Evolutionary conservation across 2,888 invertebrate species (phyloP).

Genomic region (Trissoscelio sp.): DNA sequence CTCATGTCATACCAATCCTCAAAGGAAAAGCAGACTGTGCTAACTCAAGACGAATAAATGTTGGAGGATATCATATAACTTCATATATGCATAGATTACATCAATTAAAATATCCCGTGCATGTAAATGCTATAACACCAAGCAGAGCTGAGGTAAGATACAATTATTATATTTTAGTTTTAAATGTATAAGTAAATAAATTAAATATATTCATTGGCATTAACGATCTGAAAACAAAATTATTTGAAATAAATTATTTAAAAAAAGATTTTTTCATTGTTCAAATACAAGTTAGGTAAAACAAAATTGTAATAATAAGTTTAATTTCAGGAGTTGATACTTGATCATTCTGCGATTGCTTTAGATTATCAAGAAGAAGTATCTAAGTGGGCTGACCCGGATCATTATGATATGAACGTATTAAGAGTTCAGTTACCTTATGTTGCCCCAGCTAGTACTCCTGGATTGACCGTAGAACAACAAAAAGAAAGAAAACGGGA

Average conservation of each 20-base stretch:
- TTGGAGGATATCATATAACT: constrained; percentile 94
- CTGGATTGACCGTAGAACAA: constrained; percentile 90
- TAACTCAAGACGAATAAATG: constrained; percentile 92
- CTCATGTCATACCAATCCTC: constrained; percentile 94
- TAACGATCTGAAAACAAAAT: too few relatives aligned
- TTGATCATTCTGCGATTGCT: constrained; percentile 91
- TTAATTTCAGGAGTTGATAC: constrained; percentile 88
- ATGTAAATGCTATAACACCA: constrained; percentile 93
- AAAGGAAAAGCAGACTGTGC: constrained; percentile 88
- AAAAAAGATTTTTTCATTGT: not conserved
- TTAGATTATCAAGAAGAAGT: constrained; percentile 92
- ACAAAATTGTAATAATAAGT: constrained; percentile 11
- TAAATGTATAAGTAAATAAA: not conserved
- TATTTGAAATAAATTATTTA: too few relatives aligned
- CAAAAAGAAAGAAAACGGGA: constrained; percentile 94
- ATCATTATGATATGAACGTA: constrained; percentile 93
- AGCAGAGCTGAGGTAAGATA: constrained; percentile 91
- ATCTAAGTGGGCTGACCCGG: constrained; percentile 91
- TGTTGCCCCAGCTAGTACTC: constrained; percentile 86
- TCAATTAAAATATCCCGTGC: constrained; percentile 96
- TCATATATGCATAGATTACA: constrained; percentile 93
- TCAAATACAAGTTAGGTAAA: too few relatives aligned
- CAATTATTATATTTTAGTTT: constrained; percentile 1
- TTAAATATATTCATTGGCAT: too few relatives aligned
- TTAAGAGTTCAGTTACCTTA: constrained; percentile 94